Percentiles rank a stretch among this genome's conserved stretches.
These are phyloP conservation scores for Sinocyclocheilus anshuiensis DNA, from an alignment of 2,113 vertebrate species.

Conservation along the genomic window DNA sequence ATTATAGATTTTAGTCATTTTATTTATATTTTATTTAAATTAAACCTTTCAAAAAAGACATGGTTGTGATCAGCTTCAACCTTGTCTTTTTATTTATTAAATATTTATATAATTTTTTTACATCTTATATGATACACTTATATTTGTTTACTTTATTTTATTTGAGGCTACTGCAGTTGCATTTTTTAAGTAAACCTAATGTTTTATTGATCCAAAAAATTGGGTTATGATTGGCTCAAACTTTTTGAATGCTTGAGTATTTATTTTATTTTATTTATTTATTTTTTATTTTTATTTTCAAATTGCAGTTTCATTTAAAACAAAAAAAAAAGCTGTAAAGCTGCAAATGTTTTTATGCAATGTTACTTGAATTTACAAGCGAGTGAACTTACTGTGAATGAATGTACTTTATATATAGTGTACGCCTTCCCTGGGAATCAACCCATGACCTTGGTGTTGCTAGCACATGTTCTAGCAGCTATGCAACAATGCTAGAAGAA, in stretches of 20 bases:
- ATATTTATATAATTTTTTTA: not conserved
- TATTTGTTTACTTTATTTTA: not conserved
- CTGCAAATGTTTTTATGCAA: not conserved
- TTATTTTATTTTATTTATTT: too few species aligned
- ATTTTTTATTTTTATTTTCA: too few species aligned
- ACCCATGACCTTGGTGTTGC: not conserved
- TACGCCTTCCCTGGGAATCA: not conserved
- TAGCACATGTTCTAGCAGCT: not conserved
- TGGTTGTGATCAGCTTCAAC: not conserved
- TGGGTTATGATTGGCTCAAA: too few species aligned
- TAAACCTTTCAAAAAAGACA: too few species aligned
- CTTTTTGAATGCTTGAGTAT: too few species aligned
- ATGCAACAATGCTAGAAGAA: not conserved
- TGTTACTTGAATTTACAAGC: not conserved
- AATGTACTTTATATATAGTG: not conserved
- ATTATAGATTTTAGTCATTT: not conserved
- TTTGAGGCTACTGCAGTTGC: not conserved
- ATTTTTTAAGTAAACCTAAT: not conserved
- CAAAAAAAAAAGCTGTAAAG: too few species aligned
- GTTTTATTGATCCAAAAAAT: too few species aligned
- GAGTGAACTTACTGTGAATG: not conserved
- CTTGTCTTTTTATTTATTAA: not conserved
- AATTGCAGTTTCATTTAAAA: not conserved
- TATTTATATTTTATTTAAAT: not conserved
- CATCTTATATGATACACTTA: too few species aligned